phyloP scores from a whole-genome alignment of 2,113 vertebrate genomes.

The Gorsachius goisagi region DNA sequence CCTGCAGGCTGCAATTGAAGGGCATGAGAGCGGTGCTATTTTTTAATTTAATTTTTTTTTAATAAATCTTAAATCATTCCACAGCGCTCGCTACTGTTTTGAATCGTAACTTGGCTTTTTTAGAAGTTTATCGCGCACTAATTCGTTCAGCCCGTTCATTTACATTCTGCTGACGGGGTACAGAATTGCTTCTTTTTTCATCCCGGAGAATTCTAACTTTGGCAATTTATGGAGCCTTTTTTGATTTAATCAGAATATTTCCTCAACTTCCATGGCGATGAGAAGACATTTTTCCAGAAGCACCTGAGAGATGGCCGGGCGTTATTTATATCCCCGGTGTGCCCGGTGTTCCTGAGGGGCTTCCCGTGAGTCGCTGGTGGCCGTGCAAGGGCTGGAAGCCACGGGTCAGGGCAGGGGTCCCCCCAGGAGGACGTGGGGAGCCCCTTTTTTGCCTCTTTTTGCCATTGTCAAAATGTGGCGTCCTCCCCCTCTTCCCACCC shows the following conservation, averaged over 20 bases:
- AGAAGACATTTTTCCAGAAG: background rate
- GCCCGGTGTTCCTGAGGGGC: background rate
- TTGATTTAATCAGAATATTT: conserved; percentile 46
- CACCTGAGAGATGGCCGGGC: background rate
- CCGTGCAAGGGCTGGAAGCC: background rate
- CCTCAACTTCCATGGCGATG: conserved; percentile 10
- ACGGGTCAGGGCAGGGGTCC: accelerated
- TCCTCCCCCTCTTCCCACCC: background rate
- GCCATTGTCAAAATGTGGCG: accelerated
- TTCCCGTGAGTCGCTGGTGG: no score
- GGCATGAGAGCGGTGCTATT: background rate
- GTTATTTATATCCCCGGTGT: background rate
- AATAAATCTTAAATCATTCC: background rate
- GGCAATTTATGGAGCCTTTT: conserved; percentile 28
- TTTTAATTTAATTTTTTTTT: background rate
- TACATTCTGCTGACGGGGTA: conserved; percentile 57
- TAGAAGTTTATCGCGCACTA: conserved; percentile 34
- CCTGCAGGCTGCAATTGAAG: background rate
- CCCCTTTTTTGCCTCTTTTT: background rate
- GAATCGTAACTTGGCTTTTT: conserved; percentile 41
- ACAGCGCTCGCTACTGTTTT: background rate
- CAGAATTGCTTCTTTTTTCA: conserved; percentile 22
- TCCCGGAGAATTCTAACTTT: conserved; percentile 9
- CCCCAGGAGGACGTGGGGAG: background rate
- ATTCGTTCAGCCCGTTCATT: conserved; percentile 37